A percentile compares a stretch with the other conserved stretches of the same genome.
Conservation (phyloP, 2,113 vertebrate species). For the Miniopterus natalensis region DNA sequence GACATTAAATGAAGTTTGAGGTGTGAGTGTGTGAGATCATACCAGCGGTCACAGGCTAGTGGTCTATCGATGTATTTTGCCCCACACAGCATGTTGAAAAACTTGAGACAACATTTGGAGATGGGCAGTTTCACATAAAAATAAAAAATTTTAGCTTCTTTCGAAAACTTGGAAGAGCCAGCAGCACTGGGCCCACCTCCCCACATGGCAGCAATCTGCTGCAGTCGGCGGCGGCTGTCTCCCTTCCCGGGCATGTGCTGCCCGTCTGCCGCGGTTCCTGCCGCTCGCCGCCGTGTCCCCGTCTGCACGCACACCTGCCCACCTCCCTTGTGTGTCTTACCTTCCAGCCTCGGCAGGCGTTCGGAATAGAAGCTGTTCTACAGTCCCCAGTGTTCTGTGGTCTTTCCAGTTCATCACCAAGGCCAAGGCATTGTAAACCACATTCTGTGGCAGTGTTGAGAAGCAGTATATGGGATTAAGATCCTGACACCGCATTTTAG, state of each 20-base stretch:
- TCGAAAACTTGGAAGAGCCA: constrained; percentile 67
- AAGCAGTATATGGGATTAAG: background rate
- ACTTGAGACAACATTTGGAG: constrained; percentile 60
- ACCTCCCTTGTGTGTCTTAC: background rate
- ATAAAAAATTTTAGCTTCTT: constrained; percentile 65
- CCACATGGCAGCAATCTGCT: constrained; percentile 79
- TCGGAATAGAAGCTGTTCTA: background rate
- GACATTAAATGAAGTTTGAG: background rate
- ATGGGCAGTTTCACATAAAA: constrained; percentile 38
- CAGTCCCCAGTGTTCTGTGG: background rate
- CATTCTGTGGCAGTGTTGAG: background rate
- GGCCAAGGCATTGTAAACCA: background rate
- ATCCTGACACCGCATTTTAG: background rate
- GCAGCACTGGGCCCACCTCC: constrained; percentile 64
- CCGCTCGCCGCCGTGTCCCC: background rate
- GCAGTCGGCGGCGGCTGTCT: constrained; percentile 27
- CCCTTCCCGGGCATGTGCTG: constrained; percentile 58
- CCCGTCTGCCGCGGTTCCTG: constrained; percentile 58
- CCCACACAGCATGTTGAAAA: constrained; percentile 9
- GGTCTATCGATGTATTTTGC: background rate
- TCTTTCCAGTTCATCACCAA: background rate
- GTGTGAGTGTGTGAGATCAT: background rate
- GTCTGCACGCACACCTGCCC: constrained; percentile 65
- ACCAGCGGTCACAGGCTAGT: background rate
- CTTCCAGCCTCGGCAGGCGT: background rate